Evolutionary conservation across 1,140 invertebrate species (phyloP), one percentile per base, ranked within the genome.

Genomic region (Armadillidium nasatum): DNA sequence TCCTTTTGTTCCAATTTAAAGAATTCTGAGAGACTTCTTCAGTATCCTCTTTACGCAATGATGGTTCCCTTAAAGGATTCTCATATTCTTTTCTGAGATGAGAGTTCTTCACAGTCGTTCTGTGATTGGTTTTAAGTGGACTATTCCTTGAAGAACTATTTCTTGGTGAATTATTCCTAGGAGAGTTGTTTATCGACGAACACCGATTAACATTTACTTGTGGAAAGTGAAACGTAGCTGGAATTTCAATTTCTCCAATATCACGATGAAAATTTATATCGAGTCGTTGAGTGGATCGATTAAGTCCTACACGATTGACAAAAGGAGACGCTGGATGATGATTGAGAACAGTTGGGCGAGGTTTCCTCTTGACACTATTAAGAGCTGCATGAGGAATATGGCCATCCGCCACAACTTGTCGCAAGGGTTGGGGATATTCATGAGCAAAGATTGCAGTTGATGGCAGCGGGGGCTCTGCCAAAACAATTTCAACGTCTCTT

Each of bases 371-470:
- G 19, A 21, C 23, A 11, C 68, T 11, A 4, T 60, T 21, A 19
- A 7, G 2, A 7, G 11, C 7, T 19, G 50, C 50, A 7, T 60
- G 50, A 15, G 11, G 11, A 60, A 19, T 60, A 60, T 19, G 11
- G 50, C 50, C 50, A 13, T 60, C 50, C 11, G 11, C 11, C 11
- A 19, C 50, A 21, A 60, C 54, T 21, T 15, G 15, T 11, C 68
- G 11, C 3, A 70, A 70, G 68, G 68, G 68, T 21, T 70, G 68
- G 4, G 68, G 68, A 21, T 70, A 70, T 21, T 22, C 68, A 23
- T 70, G 68, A 7, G 50, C 50, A 19, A 15, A 60, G 7, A 19
- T 15, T 13, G 50, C 50, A 2, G 50, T 13, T 13, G 11, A 19
- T 11, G 10, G 68, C 19, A 70, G 23, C 6, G 68, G 68, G 11